Conservation (phyloP, 2,888 invertebrate species). For the Rotaria sp. region DNA sequence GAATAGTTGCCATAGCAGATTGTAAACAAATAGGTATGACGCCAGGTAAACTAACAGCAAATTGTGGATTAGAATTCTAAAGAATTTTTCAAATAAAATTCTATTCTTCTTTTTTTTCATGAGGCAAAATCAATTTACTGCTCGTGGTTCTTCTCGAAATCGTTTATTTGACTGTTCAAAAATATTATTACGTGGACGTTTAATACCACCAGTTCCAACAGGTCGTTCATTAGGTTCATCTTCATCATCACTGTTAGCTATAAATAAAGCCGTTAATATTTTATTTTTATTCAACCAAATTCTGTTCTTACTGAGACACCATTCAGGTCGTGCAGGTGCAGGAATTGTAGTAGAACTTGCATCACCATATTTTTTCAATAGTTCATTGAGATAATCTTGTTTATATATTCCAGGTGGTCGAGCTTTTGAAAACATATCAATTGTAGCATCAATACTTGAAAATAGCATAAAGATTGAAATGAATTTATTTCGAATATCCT, state of each 20-base stretch:
- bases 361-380: slow-evolving; percentile 74
- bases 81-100: neutral
- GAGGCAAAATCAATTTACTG: neutral
- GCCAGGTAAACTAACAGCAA: slow-evolving; percentile 74
- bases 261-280: slow-evolving; percentile 38
- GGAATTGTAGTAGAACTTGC: slow-evolving; percentile 61
- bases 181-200: neutral
- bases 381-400: slow-evolving; percentile 79
- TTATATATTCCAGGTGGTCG: slow-evolving; percentile 96
- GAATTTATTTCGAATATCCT: neutral
- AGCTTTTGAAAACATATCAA: slow-evolving; percentile 68
- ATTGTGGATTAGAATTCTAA: slow-evolving; percentile 62
- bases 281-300: slow-evolving; percentile 33
- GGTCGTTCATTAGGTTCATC: slow-evolving; percentile 44
- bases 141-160: neutral
- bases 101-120: neutral
- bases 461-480: neutral
- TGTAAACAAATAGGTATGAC: slow-evolving; percentile 67
- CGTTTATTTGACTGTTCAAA: neutral
- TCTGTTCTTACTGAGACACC: slow-evolving; percentile 69
- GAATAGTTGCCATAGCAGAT: slow-evolving; percentile 63
- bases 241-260: slow-evolving; percentile 55
- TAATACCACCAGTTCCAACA: slow-evolving; percentile 36
- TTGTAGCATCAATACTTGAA: slow-evolving; percentile 67
- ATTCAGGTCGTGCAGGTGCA: slow-evolving; percentile 73